Evolutionary conservation across 2,113 vertebrate species (phyloP), one percentile per base, ranked within the genome.

Genomic region (Xiphorhynchus elegans): DNA sequence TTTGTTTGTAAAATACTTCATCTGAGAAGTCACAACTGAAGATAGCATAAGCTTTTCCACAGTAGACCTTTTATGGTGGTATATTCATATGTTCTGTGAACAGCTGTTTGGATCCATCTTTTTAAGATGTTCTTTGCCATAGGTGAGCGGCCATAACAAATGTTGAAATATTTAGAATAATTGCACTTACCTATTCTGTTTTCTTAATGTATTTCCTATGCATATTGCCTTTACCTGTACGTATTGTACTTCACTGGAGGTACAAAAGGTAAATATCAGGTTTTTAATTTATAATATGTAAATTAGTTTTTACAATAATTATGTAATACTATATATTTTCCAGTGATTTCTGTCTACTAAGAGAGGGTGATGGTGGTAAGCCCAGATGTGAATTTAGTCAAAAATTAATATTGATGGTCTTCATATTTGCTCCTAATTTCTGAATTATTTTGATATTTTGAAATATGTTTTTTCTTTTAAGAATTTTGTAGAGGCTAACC

Each of bases 11-110:
- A 55, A 94, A 60, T 69, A 37, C 49, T 79, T 85, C 40, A 50
- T 93, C 82, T 80, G 47, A 86, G 63, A 94, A 93, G 52, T 86
- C 76, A 62, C 50, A 70, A n/a, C 33, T 87, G 35, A 87, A 72
- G 52, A 55, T 50, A 94, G 66, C 56, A 16, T 70, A 88, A 84
- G 52, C 50, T 84, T 92, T 84, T 90, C 68, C 79, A 53, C 70
- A 68, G 17, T 42, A 87, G 70, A 73, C 70, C 58, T 91, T 92
- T 91, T 91, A 21, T 80, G 72, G 78, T 73, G 70, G 33, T 91
- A 68, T 76, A 50, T 74, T 90, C 44, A 40, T 93, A 84, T 76
- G 77, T 96, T 89, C 86, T 96, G 78, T 95, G 84, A 95, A 78
- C 84, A 78, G 76, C 37, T 79, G 76, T 93, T 93, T 90, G 58